These are phyloP conservation scores for Idaea biselata DNA, from an alignment of 2,888 invertebrate species.

Conservation along the genomic window DNA sequence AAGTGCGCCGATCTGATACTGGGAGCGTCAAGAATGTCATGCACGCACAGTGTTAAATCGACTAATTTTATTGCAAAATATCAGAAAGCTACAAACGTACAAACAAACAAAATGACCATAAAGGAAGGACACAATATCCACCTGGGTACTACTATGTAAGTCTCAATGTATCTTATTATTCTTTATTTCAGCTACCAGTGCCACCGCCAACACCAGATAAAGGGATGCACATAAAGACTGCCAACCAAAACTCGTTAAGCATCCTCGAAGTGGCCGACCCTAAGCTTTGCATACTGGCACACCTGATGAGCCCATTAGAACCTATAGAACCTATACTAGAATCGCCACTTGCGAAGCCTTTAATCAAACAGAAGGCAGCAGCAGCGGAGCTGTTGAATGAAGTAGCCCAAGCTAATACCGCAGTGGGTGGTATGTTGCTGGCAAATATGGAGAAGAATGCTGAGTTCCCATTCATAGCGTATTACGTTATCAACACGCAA, in stretches of 20 bases:
- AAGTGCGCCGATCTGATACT: too few relatives aligned
- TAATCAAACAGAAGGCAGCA: constrained; percentile 88
- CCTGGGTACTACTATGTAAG: background rate
- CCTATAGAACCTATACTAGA: constrained; percentile 92
- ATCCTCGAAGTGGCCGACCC: constrained; percentile 93
- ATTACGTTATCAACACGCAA: constrained; percentile 93
- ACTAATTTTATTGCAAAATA: too few relatives aligned
- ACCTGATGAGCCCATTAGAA: constrained; percentile 93
- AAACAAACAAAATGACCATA: too few relatives aligned
- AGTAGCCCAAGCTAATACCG: constrained; percentile 86
- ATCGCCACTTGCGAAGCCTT: constrained; percentile 89
- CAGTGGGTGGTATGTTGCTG: constrained; percentile 90
- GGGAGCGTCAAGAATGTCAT: too few relatives aligned
- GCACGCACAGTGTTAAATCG: too few relatives aligned
- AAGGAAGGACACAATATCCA: background rate
- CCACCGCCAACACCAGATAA: constrained; percentile 84
- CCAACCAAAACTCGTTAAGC: constrained; percentile 83
- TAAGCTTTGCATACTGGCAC: constrained; percentile 92
- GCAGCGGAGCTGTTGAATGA: constrained; percentile 89
- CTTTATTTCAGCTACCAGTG: constrained; percentile 77
- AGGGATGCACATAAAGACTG: constrained; percentile 80
- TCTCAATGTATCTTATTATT: background rate
- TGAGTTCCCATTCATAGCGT: constrained; percentile 95
- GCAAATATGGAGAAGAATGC: constrained; percentile 94
- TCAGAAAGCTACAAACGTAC: too few relatives aligned